Base-by-base conservation (phyloP, 2,888 invertebrate species). In the Xylocampa areola region DNA sequence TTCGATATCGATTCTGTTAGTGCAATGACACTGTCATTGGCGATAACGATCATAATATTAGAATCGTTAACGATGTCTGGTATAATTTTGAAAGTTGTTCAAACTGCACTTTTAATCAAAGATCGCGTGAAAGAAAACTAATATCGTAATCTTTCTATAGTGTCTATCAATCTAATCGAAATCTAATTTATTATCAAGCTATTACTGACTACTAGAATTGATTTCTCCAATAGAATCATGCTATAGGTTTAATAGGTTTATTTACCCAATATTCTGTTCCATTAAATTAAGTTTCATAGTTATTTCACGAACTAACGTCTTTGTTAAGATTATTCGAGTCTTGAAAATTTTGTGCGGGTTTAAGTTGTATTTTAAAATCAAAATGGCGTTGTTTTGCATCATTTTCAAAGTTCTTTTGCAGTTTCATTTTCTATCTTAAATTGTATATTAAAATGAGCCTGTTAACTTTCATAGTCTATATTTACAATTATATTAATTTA, bases 211-310 rank as follows among this genome's bases (percentile, higher is more conserved):
- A 30, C 33, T n/a, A 14, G 7, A 19, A 45, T 59, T 27, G 6
- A 23, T 33, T 36, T 67, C 41, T 13, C 14, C n/a, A 32, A 30
- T 62, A 29, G 7, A 39, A 29, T 10, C 47, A 53, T 43, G 30
- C 39, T 21, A 39, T 44, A 1, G n/a, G 11, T n/a, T 17, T 35
- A 39, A 63, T 44, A 33, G 21, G 64, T 62, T 53, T 35, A 27
- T 44, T n/a, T 13, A 39, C 53, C 68, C 4, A 3, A 2, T 30
- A 21, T 10, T 32, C 29, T 17, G 4, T 21, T 0, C 5, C 27
- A 61, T 64, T 37, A 19, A 41, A 47, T 32, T 49, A 21, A 25
- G 13, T 33, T 45, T 68, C 30, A 61, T 29, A 8, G 41, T 39
- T 41, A 30, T 25, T 23, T 4, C 5, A 40, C 1, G n/a, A 7